A percentile compares a stretch with the other conserved stretches of the same genome.
phyloP scores from a whole-genome alignment of 37 sponge, comb jelly and placozoan genomes.

The Axinella damicornis region DNA sequence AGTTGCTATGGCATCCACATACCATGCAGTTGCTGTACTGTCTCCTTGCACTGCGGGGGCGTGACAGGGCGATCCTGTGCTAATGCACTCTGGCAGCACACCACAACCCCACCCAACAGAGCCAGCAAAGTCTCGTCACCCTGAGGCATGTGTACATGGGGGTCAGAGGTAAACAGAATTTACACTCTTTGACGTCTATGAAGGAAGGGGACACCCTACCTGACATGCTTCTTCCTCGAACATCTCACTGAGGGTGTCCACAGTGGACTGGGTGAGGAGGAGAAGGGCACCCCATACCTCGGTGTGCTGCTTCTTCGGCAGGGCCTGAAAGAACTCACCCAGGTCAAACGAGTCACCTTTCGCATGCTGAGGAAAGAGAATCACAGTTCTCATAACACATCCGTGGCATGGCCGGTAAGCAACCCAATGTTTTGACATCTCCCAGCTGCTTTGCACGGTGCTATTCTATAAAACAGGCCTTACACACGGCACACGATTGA shows the following conservation, averaged over 20 bases:
- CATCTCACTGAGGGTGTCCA: neutral
- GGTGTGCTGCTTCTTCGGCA: conserved; percentile 42
- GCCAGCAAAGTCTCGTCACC: conserved; percentile 8
- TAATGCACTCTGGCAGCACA: conserved; percentile 23
- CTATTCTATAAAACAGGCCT: no score
- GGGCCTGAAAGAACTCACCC: conserved; percentile 64
- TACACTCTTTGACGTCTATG: no score
- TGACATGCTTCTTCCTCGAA: no score
- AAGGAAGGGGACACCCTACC: no score
- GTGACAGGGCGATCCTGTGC: conserved; percentile 21
- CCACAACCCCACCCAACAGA: conserved; percentile 30
- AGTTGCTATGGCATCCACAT: no score
- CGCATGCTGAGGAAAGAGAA: conserved; percentile 18
- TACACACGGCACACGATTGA: no score
- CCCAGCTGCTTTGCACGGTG: no score
- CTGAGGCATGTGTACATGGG: no score
- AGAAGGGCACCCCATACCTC: conserved; percentile 47
- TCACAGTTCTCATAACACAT: no score
- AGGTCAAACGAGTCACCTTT: conserved; percentile 41
- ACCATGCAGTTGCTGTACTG: conserved; percentile 56
- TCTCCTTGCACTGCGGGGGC: neutral
- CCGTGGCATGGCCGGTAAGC: no score
- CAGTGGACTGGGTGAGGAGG: neutral
- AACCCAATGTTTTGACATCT: no score
- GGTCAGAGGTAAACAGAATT: no score